Evolutionary conservation across 2,888 invertebrate species (phyloP).

Genomic region (Ophion ellenae): DNA sequence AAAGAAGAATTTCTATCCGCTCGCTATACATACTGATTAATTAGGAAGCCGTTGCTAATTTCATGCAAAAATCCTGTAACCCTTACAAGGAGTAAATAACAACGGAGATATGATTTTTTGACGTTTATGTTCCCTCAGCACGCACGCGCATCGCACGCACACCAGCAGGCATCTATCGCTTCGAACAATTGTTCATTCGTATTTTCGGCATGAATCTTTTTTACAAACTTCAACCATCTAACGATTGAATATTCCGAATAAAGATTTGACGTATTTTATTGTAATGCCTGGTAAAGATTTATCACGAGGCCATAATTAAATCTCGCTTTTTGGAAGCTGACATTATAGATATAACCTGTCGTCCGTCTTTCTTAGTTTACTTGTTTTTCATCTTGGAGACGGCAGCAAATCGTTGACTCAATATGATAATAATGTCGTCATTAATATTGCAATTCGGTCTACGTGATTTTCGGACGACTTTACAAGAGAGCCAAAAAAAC

Average conservation of each 20-base stretch:
- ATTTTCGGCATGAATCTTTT: neutral
- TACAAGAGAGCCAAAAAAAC: no score
- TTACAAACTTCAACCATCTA: neutral
- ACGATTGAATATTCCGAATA: neutral
- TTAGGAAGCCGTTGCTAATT: neutral
- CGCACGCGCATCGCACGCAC: neutral
- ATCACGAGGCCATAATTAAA: no score
- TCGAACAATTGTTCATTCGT: neutral
- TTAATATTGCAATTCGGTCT: no score
- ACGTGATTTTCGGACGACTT: no score
- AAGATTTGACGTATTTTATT: no score
- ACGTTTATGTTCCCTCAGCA: constrained; percentile 2
- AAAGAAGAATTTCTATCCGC: neutral
- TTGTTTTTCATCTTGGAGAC: no score
- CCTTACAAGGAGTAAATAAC: neutral
- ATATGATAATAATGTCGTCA: no score
- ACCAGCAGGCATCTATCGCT: neutral
- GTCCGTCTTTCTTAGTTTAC: no score
- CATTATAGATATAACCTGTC: no score
- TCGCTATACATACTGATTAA: neutral
- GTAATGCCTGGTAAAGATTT: no score
- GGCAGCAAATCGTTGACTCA: no score
- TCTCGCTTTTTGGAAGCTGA: no score
- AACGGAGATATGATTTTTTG: neutral
- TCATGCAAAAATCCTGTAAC: neutral